Percentiles rank a stretch among this genome's conserved stretches.
phyloP scores from a whole-genome alignment of 2,113 vertebrate species.

The Marmota monax region DNA sequence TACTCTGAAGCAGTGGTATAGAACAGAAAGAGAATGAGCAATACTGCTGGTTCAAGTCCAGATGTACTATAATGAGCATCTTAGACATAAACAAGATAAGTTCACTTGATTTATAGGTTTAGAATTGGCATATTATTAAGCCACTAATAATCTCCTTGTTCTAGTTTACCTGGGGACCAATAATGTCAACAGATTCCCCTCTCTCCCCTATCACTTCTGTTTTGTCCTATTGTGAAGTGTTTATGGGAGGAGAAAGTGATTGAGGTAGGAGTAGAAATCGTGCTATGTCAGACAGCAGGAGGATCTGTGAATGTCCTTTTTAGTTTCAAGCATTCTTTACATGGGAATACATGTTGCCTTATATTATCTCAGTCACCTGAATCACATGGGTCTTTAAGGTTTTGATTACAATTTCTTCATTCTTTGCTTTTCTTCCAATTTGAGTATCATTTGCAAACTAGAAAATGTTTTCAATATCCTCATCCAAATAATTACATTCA shows the following conservation, averaged over 20 bases:
- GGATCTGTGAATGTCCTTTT: neutral
- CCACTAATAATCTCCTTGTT: slow-evolving; percentile 57
- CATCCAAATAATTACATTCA: slow-evolving; percentile 80
- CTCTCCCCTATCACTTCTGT: neutral
- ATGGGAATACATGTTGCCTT: slow-evolving; percentile 52
- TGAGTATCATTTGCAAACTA: slow-evolving; percentile 75
- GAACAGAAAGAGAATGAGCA: slow-evolving; percentile 65
- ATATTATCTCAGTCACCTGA: slow-evolving; percentile 65
- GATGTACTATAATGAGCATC: slow-evolving; percentile 66
- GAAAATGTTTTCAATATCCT: slow-evolving; percentile 75
- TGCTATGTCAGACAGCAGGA: neutral
- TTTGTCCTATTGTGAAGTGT: neutral
- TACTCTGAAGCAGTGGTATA: slow-evolving; percentile 58
- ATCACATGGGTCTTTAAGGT: slow-evolving; percentile 51
- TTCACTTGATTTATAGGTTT: slow-evolving; percentile 45
- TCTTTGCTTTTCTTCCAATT: slow-evolving; percentile 70
- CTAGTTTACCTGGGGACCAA: neutral
- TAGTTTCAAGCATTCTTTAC: slow-evolving; percentile 31
- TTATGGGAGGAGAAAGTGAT: neutral
- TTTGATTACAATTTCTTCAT: slow-evolving; percentile 71
- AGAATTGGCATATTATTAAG: slow-evolving; percentile 57
- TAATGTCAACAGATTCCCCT: slow-evolving; percentile 21
- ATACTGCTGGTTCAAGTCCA: slow-evolving; percentile 26
- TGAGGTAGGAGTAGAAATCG: neutral
- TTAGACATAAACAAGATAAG: slow-evolving; percentile 55